Evolutionary conservation across 92 coral and sea anemone species (phyloP), one percentile per base, ranked within the genome.

Genomic region (Muricea muricata): DNA sequence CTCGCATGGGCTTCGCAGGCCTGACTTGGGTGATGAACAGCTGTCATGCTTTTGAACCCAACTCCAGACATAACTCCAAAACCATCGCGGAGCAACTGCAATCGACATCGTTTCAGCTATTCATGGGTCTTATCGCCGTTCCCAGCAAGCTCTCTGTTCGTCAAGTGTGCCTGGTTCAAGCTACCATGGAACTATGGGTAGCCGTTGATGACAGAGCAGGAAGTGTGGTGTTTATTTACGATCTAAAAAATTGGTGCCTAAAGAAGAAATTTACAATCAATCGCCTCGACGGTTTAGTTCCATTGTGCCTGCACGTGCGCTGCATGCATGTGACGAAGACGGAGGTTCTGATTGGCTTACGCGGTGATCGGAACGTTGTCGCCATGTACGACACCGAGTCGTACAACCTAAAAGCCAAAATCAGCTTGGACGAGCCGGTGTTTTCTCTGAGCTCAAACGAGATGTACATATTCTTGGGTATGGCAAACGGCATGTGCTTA

Each of bases 21-120:
- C 75, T 96, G 85, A 92, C 99, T 12, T 94, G 89, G 70, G 89
- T 96, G 7, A 96, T 96, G 99, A 89, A 90, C 29, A 93, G 85
- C 30, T 96, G 97, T 61, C 87, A 93, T 94, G 80, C 68, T 20
- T 86, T 86, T 84, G 93, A 90, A 34, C 96, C 99, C 41, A 92
- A 87, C 17, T 73, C 21, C 74, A 82, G 99, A 75, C 99, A 97
- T 33, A 87, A 82, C 31, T 63, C 93, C 11, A 85, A 58, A 26
- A 80, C 88, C 68, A 83, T 96, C 56, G 94, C 93, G 28, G 88
- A 89, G 25, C 99, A 96, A 65, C 89, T 96, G 20, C 82, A 94
- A 17, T 90, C 92, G 54, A 94, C 98, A 42, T 91, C 97, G 7
- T 96, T 96, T 46, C 99, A 96, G 87, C 86, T 91, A 47, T 82